These are phyloP conservation scores for Forbesichthys agassizii DNA, from an alignment of 2,113 vertebrate genomes.

Conservation along the genomic window DNA sequence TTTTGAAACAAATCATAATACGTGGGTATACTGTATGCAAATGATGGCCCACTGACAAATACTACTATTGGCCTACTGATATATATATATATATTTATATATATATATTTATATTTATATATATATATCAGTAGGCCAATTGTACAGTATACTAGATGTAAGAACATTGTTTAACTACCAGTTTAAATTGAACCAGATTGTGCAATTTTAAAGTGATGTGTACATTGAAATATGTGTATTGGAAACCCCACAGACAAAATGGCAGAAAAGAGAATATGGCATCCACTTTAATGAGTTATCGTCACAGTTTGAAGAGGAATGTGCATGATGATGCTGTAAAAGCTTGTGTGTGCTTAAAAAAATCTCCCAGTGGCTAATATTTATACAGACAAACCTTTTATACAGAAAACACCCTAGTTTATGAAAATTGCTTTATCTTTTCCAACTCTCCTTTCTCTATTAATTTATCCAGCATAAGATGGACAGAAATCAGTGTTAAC, in stretches of 20 bases:
- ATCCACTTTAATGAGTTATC: too few relatives aligned
- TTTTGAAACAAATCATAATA: background rate
- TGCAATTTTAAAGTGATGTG: background rate
- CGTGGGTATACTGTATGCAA: background rate
- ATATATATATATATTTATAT: background rate
- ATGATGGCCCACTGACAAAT: background rate
- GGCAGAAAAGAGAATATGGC: background rate
- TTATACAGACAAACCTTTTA: too few relatives aligned
- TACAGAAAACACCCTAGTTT: too few relatives aligned
- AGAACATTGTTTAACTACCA: background rate
- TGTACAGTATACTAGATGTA: too few relatives aligned
- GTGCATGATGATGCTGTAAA: too few relatives aligned
- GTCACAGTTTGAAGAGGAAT: too few relatives aligned
- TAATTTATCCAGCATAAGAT: background rate
- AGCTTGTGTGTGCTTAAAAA: too few relatives aligned
- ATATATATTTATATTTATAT: too few relatives aligned
- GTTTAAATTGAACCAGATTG: background rate
- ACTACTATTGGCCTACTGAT: too few relatives aligned
- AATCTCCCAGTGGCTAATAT: too few relatives aligned
- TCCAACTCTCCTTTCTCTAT: background rate
- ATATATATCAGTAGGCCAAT: background rate
- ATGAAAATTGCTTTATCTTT: background rate
- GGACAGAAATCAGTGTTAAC: background rate
- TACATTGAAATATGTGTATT: conserved; percentile 6
- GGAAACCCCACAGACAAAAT: background rate